Evolutionary conservation across 92 coral and sea anemone species (phyloP), one percentile per base, ranked within the genome.

Genomic region (Porites lobata): DNA sequence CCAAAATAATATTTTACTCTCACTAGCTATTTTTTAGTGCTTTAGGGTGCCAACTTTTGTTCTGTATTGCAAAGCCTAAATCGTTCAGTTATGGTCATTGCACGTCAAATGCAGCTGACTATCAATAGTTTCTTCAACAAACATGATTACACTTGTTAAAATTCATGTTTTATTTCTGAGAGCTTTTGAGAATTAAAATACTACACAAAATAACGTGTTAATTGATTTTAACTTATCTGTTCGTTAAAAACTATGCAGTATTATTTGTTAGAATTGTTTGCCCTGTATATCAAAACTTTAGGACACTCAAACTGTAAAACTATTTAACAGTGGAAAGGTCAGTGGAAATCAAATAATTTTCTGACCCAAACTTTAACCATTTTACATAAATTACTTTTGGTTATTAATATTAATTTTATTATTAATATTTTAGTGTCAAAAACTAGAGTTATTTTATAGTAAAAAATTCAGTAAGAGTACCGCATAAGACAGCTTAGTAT

Each of bases 191-290:
- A 32, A 53, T 56, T 56, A 56, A 56, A 12, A 19, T 53, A 54
- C 54, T 38, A 71, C 59, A 69, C 67, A 38, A 69, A 82, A 81
- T 70, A 10, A 82, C 43, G 6, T 38, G 47, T 38, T 38, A 38
- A 38, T 38, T 38, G 47, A 38, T 38, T 38, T 70, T 70, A 15
- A 32, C 43, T 70, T 20, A 50, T 82, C 77, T 71, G 13, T 56
- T 26, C 32, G 71, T 82, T 47, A 72, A 82, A 73, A 82, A 81
- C 67, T 69, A 56, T 70, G 67, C 78, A 82, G 18, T 57, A 51
- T 24, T 53, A 50, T 24, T 20, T 38, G 15, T 13, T 68, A 12
- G 17, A 67, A 22, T 50, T 68, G 29, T 53, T 75, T 75, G 50
- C 21, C 29, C 20, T 2, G 51, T 0, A 61, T 20, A 65, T 21